Base-by-base conservation (phyloP, 2,113 vertebrate species). In the Heteronetta atricapilla region DNA sequence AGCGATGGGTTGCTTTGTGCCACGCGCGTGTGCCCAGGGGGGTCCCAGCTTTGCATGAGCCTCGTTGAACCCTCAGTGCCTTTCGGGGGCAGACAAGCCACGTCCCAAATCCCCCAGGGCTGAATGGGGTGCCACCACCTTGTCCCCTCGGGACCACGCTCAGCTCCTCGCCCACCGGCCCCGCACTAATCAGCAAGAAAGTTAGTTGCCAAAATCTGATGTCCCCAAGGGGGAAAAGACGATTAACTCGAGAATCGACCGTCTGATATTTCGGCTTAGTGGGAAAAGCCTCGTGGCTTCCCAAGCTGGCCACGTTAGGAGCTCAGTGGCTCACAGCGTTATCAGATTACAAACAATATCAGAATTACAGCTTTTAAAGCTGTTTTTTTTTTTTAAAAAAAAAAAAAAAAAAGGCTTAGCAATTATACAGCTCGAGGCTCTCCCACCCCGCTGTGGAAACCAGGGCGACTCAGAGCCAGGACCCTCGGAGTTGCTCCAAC, bases 291-390 rank as follows among this genome's bases (percentile, higher is more conserved):
- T 21, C 7, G 25, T 25, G 73, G 44, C 29, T 79, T 82, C 93
- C 90, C 89, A 28, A 88, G 82, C 82, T 36, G 96, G 92, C 85
- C 83, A 96, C 94, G 86, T 96, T 62, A 73, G 92, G 90, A 68
- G 85, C 93, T 95, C 63, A 18, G 72, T 8, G 78, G 91, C 75
- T 53, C 59, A 40, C 33, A 20, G 74, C 8, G 81, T 94, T 79
- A 97, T 95, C 94, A 95, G 94, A 95, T 98, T 97, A 97, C 92
- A 95, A 88, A 36, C 95, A 91, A 95, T 86, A 95, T 73, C 74
- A 56, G 95, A 93, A 96, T 97, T 96, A 95, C 84, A 82, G 96
- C 95, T 74, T 77, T 29, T 77, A 97, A 94, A 97, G 63, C 97
- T 50, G 79, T 88, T 88, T 55, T 93, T 97, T 90, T n/a, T n/a